Base-by-base conservation (phyloP, 2,113 vertebrate genomes). In the Catagonus wagneri region DNA sequence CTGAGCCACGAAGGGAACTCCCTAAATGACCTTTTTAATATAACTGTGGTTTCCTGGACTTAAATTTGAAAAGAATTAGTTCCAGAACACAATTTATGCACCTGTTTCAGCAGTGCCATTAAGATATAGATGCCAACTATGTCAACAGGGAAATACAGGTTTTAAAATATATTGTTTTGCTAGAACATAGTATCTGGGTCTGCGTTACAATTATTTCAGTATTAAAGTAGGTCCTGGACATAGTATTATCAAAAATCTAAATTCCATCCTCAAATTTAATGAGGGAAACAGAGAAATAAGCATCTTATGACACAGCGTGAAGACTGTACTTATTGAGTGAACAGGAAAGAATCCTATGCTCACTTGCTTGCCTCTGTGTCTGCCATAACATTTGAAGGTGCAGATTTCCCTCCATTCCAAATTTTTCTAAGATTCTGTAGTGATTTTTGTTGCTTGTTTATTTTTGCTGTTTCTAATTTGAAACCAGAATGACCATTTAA, bases 401-500 rank as follows among this genome's bases (percentile, higher is more conserved):
- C 58, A 93, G 65, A 97, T 75, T 32, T 88, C 34, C 13, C 52
- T 93, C 78, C 50, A 54, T 63, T 93, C 15, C 89, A 88, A 92
- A n/a, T 79, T 84, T 90, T 39, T 69, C 72, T 89, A 89, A 93
- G 39, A 89, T 58, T 93, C 61, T 89, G 14, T 65, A 36, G 12
- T 60, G 71, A 65, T 83, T 80, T 22, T 96, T 63, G 17, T 76
- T 93, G 54, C 29, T 63, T 96, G 65, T 93, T 95, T 17, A 0
- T 95, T 19, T 1, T 4, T 84, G 76, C 88, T 97, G 84, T 79
- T 97, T 13, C 79, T 74, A 44, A 86, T 96, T 97, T 96, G 81
- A 97, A 96, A 93, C 20, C 71, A 89, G 58, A 95, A 93, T 65
- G 78, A 78, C 92, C 76, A 88, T 76, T 90, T 94, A 88, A 83